These are phyloP conservation scores for Cirrhinus molitorella DNA, from an alignment of 2,797 vertebrate species.

Conservation along the genomic window DNA sequence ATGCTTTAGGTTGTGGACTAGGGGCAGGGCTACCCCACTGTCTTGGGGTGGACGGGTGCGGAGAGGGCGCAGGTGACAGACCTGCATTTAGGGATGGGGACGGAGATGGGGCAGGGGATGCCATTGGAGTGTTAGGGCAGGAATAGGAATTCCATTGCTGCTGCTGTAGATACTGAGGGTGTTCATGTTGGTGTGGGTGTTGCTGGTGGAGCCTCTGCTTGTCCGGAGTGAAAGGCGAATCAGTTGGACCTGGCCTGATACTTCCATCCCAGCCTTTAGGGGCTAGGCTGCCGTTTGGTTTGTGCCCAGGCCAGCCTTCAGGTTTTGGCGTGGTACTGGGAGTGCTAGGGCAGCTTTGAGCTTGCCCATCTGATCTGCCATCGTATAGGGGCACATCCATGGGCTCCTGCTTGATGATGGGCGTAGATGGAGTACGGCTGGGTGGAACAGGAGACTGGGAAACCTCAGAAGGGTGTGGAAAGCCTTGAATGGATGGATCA, in stretches of 20 bases:
- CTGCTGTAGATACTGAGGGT: constrained; percentile 63
- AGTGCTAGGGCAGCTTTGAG: constrained; percentile 67
- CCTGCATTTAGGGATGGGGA: constrained; percentile 71
- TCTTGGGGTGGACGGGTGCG: constrained; percentile 70
- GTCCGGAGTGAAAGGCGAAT: constrained; percentile 69
- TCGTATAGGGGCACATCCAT: constrained; percentile 80
- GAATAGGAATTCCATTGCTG: constrained; percentile 85
- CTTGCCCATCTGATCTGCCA: constrained; percentile 63
- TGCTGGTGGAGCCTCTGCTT: constrained; percentile 75
- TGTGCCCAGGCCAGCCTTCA: constrained; percentile 82
- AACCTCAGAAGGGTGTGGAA: constrained; percentile 59
- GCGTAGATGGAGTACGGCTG: constrained; percentile 74
- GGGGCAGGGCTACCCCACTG: constrained; percentile 77
- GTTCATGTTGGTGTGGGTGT: constrained; percentile 67
- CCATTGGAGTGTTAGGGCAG: constrained; percentile 72
- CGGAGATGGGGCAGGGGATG: constrained; percentile 69
- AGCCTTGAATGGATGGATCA: constrained; percentile 64
- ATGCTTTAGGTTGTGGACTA: constrained; percentile 82
- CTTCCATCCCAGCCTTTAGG: constrained; percentile 80
- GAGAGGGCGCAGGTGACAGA: constrained; percentile 72
- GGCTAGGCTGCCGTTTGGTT: constrained; percentile 79
- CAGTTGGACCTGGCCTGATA: constrained; percentile 63
- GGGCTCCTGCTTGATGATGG: constrained; percentile 93
- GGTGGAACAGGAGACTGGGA: constrained; percentile 58
- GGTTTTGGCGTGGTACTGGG: constrained; percentile 72